phyloP scores from a whole-genome alignment of 1,140 invertebrate genomes.

The Aphelinus atriplicis region DNA sequence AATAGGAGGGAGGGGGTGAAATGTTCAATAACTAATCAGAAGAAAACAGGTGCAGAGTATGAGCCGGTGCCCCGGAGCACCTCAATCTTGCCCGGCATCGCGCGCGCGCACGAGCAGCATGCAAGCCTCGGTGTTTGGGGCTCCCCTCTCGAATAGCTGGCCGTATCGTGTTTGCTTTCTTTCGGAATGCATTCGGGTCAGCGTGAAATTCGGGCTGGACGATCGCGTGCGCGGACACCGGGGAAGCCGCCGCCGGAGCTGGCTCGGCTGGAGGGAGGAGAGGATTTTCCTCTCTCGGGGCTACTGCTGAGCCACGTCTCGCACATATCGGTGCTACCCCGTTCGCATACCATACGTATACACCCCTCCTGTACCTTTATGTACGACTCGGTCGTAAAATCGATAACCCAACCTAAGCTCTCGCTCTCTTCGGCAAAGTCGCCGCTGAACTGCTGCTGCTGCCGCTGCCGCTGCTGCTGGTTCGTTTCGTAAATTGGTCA shows the following conservation, averaged over 20 bases:
- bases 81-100: not conserved
- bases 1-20: too few species aligned
- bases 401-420: slow-evolving; percentile 24
- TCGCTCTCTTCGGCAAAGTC: slow-evolving; percentile 3
- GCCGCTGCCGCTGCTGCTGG: not conserved
- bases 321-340: not conserved
- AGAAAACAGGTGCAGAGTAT: too few species aligned
- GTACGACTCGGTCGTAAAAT: slow-evolving; percentile 6
- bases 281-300: not conserved
- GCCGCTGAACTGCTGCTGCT: not conserved
- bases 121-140: too few species aligned
- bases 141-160: too few species aligned
- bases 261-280: too few species aligned
- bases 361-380: not conserved
- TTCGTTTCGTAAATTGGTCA: slow-evolving; percentile 33
- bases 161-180: not conserved
- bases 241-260: not conserved
- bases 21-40: too few species aligned
- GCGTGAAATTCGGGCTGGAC: slow-evolving; percentile 14
- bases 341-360: not conserved
- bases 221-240: not conserved
- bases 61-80: too few species aligned
- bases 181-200: slow-evolving; percentile 14
- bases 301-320: not conserved
- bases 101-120: not conserved